Evolutionary conservation across 2,888 invertebrate genomes (phyloP).

Genomic region (Leucophenga montana): DNA sequence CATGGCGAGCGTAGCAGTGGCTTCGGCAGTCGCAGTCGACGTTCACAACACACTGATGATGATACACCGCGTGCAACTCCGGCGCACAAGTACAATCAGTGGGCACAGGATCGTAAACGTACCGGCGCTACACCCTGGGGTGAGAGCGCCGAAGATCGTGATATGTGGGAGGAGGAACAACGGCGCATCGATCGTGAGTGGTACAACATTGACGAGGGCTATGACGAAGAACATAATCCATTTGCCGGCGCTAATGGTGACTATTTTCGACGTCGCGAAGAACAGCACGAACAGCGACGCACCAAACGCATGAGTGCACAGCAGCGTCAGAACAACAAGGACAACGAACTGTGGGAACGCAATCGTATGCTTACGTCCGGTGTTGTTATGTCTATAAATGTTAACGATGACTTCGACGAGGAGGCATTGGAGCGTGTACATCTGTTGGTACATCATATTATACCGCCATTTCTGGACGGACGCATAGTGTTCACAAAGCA

Average conservation of each 20-base stretch:
- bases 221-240: conserved; percentile 93
- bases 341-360: conserved; percentile 98
- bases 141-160: conserved; percentile 81
- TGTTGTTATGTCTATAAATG: conserved; percentile 90
- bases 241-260: conserved; percentile 92
- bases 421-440: conserved; percentile 96
- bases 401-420: conserved; percentile 95
- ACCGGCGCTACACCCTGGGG: conserved; percentile 82
- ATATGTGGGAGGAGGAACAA: conserved; percentile 93
- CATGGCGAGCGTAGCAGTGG: conserved; percentile 50
- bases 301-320: conserved; percentile 96
- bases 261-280: conserved; percentile 93
- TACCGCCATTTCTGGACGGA: conserved; percentile 98
- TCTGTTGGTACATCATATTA: conserved; percentile 96
- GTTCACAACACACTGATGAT: conserved; percentile 73
- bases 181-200: conserved; percentile 94
- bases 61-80: conserved; percentile 90
- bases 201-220: conserved; percentile 97
- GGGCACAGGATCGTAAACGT: conserved; percentile 81
- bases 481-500: conserved; percentile 99
- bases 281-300: conserved; percentile 90
- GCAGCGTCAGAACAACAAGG: conserved; percentile 96
- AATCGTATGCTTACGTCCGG: conserved; percentile 97
- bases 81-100: conserved; percentile 84
- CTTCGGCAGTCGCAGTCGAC: conserved; percentile 65